A percentile compares a stretch with the other conserved stretches of the same genome.
These are phyloP conservation scores for Chaetodon auriga DNA, from an alignment of 2,113 vertebrate species.

Conservation along the genomic window DNA sequence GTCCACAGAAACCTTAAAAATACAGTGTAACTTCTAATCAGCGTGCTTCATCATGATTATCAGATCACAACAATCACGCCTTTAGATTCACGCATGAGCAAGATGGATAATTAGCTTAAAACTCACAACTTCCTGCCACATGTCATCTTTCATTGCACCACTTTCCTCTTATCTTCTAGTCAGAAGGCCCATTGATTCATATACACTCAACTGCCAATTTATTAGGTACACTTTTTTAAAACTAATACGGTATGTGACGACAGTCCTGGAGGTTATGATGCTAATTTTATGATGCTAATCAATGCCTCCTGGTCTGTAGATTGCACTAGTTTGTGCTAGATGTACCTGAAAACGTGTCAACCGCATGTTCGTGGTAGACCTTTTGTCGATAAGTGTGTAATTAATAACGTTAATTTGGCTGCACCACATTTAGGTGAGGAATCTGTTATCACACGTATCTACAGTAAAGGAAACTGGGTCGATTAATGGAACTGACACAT, in stretches of 20 bases:
- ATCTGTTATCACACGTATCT: not conserved
- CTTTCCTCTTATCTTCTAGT: not conserved
- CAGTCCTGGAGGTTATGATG: not conserved
- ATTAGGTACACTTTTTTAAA: not conserved
- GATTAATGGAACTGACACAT: no score
- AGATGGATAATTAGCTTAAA: not conserved
- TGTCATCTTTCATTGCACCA: not conserved
- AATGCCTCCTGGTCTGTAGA: not conserved
- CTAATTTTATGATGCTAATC: not conserved
- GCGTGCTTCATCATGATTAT: not conserved
- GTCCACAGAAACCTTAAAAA: not conserved
- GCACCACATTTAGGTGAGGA: not conserved
- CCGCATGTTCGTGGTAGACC: not conserved
- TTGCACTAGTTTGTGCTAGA: not conserved
- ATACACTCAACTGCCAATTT: not conserved
- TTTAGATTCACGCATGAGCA: not conserved
- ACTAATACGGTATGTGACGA: no score
- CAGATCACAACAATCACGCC: not conserved
- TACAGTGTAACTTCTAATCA: not conserved
- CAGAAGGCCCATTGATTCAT: not conserved
- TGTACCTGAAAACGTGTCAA: not conserved
- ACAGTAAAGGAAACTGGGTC: not conserved
- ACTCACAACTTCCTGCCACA: slow-evolving; percentile 1
- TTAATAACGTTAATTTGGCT: not conserved
- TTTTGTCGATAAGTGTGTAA: not conserved